Conservation (phyloP, 2,113 vertebrate genomes). For the Puntigrus tetrazona region DNA sequence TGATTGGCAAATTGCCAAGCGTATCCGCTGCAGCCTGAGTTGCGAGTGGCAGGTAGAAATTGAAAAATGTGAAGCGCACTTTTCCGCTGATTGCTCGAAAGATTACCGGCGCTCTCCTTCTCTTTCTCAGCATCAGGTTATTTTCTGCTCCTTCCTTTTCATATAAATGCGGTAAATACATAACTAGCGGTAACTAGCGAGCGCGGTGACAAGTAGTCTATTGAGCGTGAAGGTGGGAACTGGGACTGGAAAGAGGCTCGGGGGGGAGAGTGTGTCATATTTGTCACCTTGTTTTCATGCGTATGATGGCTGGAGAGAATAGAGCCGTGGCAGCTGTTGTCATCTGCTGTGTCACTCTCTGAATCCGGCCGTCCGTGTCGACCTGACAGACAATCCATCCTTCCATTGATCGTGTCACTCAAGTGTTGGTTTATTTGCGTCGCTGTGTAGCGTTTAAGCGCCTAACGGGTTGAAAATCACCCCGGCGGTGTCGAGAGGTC, state of each 20-base stretch:
- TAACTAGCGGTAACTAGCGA: slow-evolving; percentile 56
- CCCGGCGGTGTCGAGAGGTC: slow-evolving; percentile 24
- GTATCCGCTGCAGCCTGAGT: slow-evolving; percentile 52
- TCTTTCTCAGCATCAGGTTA: slow-evolving; percentile 38
- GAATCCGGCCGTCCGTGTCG: slow-evolving; percentile 31
- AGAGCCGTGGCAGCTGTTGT: slow-evolving; percentile 49
- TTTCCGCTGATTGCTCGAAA: slow-evolving; percentile 61
- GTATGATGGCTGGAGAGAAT: slow-evolving; percentile 51
- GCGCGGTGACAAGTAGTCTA: slow-evolving; percentile 54
- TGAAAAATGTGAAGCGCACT: slow-evolving; percentile 67
- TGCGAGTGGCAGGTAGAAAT: slow-evolving; percentile 67
- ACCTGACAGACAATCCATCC: slow-evolving; percentile 48
- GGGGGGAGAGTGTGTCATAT: slow-evolving; percentile 47
- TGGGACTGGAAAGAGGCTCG: slow-evolving; percentile 38
- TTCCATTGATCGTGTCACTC: slow-evolving; percentile 34
- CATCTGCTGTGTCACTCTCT: slow-evolving; percentile 47
- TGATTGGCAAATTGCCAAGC: slow-evolving; percentile 67
- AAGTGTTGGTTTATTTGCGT: slow-evolving; percentile 47
- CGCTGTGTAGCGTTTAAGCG: slow-evolving; percentile 21
- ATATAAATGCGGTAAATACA: slow-evolving; percentile 62
- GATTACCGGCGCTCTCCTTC: slow-evolving; percentile 55
- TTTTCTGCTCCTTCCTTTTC: slow-evolving; percentile 58
- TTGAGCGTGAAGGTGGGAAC: slow-evolving; percentile 46
- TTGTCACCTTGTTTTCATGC: slow-evolving; percentile 58
- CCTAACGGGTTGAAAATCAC: slow-evolving; percentile 38